A percentile compares a stretch with the other conserved stretches of the same genome.
Conservation (phyloP, 2,797 vertebrate genomes). For the Pyrocephalus nanus region DNA sequence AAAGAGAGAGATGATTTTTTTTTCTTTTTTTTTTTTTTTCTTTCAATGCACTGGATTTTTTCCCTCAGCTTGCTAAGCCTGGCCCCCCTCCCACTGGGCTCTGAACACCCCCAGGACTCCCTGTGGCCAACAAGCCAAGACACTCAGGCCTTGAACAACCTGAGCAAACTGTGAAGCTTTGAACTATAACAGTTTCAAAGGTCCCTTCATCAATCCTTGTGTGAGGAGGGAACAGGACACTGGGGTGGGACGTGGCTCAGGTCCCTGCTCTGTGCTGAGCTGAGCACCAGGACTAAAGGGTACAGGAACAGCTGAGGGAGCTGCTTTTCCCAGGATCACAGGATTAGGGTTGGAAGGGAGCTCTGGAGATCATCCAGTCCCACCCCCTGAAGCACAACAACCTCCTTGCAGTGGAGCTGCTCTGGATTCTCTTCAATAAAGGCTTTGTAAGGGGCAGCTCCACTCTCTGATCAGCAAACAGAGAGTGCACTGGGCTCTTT, state of each 20-base stretch:
- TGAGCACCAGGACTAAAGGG: not conserved
- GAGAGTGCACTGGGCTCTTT: not conserved
- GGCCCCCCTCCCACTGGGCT: not conserved
- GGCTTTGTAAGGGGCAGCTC: not conserved
- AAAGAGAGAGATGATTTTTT: not conserved
- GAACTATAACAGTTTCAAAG: accelerated
- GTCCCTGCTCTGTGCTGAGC: not conserved
- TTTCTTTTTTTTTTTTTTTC: no score
- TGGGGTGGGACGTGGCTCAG: not conserved
- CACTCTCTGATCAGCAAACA: not conserved
- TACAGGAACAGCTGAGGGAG: not conserved
- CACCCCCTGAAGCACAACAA: accelerated
- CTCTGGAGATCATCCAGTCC: not conserved
- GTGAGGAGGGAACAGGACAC: not conserved
- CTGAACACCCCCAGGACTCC: not conserved
- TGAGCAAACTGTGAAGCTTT: not conserved
- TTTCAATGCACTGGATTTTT: not conserved
- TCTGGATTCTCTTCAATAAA: not conserved
- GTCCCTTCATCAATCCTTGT: accelerated
- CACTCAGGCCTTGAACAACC: not conserved
- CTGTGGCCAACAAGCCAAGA: accelerated
- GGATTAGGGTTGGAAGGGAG: not conserved
- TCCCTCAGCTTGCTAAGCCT: not conserved
- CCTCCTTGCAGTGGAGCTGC: accelerated
- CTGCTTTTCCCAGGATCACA: not conserved